Evolutionary conservation across 2,888 invertebrate genomes (phyloP).

Genomic region (Adelognathus sp.): DNA sequence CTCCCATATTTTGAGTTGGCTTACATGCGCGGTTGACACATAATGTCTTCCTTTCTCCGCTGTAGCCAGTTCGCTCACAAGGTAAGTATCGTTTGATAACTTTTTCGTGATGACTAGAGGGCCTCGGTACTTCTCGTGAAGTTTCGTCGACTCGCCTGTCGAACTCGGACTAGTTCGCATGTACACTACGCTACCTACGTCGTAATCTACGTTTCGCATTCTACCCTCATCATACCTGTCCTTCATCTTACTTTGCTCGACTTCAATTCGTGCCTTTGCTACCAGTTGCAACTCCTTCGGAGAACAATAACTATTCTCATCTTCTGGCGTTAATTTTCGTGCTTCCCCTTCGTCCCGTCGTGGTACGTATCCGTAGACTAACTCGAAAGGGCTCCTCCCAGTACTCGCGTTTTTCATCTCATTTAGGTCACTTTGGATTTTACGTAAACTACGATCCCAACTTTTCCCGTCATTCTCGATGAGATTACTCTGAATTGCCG

Average conservation of each 20-base stretch:
- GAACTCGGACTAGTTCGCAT: neutral
- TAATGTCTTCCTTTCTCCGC: neutral
- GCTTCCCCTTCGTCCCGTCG: neutral
- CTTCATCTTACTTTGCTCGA: neutral
- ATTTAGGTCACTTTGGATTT: slow-evolving; percentile 54
- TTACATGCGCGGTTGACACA: slow-evolving; percentile 33
- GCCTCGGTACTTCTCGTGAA: neutral
- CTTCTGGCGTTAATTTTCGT: neutral
- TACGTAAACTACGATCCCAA: neutral
- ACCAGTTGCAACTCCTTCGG: neutral
- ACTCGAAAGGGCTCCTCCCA: slow-evolving; percentile 47
- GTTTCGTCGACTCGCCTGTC: slow-evolving; percentile 24
- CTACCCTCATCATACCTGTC: neutral
- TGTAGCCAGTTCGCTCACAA: neutral
- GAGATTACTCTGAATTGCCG: slow-evolving; percentile 24
- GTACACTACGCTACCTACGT: slow-evolving; percentile 13
- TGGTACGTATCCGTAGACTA: slow-evolving; percentile 44
- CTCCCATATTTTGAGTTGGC: slow-evolving; percentile 37
- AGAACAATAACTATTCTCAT: neutral
- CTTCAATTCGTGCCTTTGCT: neutral
- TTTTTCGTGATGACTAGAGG: neutral
- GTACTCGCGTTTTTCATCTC: slow-evolving; percentile 53
- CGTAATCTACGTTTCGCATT: neutral
- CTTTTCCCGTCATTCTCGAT: neutral
- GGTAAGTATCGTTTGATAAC: neutral